These are phyloP conservation scores for Rhinolophus ferrumequinum DNA, from an alignment of 2,113 vertebrate species.

Conservation along the genomic window DNA sequence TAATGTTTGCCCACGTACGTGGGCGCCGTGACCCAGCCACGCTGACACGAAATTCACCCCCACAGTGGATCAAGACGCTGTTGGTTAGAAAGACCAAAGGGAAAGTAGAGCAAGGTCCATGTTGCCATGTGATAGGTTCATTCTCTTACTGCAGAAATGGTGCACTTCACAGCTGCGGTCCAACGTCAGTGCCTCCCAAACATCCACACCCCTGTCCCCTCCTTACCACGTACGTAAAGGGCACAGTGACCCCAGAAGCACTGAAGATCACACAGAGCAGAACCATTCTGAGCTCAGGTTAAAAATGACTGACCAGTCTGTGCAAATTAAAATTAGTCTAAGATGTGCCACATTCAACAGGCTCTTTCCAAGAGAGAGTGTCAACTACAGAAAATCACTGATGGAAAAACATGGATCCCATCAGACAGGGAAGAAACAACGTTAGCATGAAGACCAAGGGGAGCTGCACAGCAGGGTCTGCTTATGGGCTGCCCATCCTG, in stretches of 20 bases:
- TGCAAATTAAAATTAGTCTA: not conserved
- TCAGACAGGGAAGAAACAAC: not conserved
- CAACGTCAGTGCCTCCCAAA: too few relatives aligned
- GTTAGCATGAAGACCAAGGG: not conserved
- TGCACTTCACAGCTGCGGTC: not conserved
- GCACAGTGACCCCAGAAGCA: too few relatives aligned
- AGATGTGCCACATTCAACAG: not conserved
- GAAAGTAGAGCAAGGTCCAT: too few relatives aligned
- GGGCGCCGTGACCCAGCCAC: not conserved
- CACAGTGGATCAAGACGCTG: not conserved
- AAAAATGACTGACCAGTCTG: not conserved
- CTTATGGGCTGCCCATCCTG: too few relatives aligned
- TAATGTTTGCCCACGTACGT: not conserved
- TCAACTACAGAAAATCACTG: not conserved
- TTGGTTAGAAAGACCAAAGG: not conserved
- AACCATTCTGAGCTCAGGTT: not conserved
- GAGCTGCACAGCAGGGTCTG: not conserved
- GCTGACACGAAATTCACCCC: not conserved
- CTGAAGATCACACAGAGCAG: not conserved
- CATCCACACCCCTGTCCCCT: accelerated
- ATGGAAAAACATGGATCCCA: accelerated
- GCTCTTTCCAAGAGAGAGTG: not conserved
- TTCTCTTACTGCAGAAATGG: not conserved
- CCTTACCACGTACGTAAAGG: not conserved
- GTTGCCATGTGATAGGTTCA: not conserved